A percentile compares a stretch with the other conserved stretches of the same genome.
Evolutionary conservation across 2,797 vertebrate species (phyloP).

Genomic region (Gephyroberyx darwinii): DNA sequence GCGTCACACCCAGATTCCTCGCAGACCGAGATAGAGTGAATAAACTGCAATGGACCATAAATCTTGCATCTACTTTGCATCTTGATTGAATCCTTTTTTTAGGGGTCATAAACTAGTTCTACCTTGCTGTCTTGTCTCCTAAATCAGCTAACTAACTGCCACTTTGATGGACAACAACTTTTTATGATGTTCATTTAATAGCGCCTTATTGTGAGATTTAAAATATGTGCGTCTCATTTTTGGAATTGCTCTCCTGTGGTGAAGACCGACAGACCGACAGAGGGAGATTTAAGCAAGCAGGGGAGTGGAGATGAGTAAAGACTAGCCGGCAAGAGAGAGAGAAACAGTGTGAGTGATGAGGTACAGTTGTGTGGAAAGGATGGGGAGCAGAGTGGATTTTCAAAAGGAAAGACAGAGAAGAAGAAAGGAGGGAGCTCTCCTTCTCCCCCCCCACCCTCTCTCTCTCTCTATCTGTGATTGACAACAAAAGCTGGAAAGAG

Average conservation of each 20-base stretch:
- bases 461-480: constrained; percentile 44
- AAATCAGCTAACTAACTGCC: constrained; percentile 36
- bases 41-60: constrained; percentile 31
- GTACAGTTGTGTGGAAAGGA: constrained; percentile 47
- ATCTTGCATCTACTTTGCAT: constrained; percentile 47
- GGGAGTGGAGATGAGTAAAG: constrained; percentile 25
- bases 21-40: too few species aligned
- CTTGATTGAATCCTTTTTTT: constrained; percentile 41
- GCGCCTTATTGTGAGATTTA: constrained; percentile 36
- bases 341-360: constrained; percentile 47
- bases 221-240: constrained; percentile 25
- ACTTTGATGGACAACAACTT: constrained; percentile 29
- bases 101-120: constrained; percentile 33
- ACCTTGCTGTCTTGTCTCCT: constrained; percentile 5
- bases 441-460: not conserved
- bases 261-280: not conserved
- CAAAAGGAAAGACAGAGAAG: constrained; percentile 39
- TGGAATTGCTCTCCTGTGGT: constrained; percentile 41
- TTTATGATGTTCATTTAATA: constrained; percentile 32
- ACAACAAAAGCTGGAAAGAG: constrained; percentile 49
- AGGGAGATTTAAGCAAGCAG: too few species aligned
- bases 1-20: too few species aligned
- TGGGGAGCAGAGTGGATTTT: constrained; percentile 48
- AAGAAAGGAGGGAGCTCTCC: constrained; percentile 23
- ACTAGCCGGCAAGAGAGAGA: constrained; percentile 49